Evolutionary conservation across 2,888 invertebrate genomes (phyloP).

Genomic region (Drosophila cognata): DNA sequence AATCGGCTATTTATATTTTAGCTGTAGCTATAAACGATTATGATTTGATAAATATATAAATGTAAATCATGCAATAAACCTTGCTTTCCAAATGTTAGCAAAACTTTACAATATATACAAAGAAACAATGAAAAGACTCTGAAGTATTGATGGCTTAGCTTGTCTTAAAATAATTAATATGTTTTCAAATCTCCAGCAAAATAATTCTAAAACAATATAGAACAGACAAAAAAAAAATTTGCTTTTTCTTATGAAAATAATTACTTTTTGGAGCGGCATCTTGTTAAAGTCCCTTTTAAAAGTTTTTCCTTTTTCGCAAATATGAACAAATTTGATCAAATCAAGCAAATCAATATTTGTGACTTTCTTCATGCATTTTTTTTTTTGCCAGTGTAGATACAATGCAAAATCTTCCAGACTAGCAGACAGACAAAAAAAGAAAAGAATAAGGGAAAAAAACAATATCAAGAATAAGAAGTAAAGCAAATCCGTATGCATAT

Average conservation of each 20-base stretch:
- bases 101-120: not conserved
- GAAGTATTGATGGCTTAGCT: not conserved
- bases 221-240: not conserved
- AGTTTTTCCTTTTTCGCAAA: not conserved
- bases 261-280: not conserved
- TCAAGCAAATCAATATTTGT: no score
- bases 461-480: constrained; percentile 1
- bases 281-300: not conserved
- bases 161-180: not conserved
- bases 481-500: constrained; percentile 41
- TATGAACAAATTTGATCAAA: not conserved
- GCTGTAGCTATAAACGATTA: no score
- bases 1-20: not conserved
- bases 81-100: not conserved
- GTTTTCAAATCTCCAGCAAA: not conserved
- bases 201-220: not conserved
- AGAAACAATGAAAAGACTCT: not conserved
- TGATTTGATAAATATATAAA: no score
- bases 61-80: not conserved
- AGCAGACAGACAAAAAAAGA: constrained; percentile 30
- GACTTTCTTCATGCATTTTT: not conserved
- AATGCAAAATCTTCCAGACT: constrained; percentile 37
- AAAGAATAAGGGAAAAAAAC: not conserved
- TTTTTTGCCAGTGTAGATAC: constrained; percentile 29
- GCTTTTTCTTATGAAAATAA: not conserved